Conservation (phyloP, 1,140 invertebrate species). For the Papilio aristodemus region DNA sequence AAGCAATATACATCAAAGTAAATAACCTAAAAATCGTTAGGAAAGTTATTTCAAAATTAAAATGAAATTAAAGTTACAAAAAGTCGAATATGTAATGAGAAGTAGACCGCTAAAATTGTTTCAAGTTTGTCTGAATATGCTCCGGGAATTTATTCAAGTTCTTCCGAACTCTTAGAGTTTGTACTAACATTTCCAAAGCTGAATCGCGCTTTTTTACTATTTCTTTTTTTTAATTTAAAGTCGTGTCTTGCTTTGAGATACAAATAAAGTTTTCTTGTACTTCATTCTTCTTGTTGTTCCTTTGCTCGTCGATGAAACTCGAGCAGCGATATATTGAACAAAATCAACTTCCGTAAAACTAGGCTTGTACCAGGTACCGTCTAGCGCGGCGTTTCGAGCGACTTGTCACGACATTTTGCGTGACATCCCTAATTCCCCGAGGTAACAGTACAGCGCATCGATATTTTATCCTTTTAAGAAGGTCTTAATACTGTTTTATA, state of each 20-base stretch:
- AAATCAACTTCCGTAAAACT: constrained; percentile 14
- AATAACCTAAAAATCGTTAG: too few relatives aligned
- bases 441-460: constrained; percentile 42
- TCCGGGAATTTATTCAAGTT: constrained; percentile 10
- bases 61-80: background rate
- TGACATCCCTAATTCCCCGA: constrained; percentile 58
- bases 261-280: constrained; percentile 33
- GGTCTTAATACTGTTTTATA: constrained; percentile 13
- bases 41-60: constrained; percentile 14
- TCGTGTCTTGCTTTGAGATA: constrained; percentile 15
- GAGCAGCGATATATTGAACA: constrained; percentile 11
- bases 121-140: constrained; percentile 15
- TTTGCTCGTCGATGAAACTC: constrained; percentile 27
- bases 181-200: constrained; percentile 20
- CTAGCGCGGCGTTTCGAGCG: background rate
- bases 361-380: background rate
- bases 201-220: background rate
- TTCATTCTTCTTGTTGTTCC: constrained; percentile 19
- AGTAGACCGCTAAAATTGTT: constrained; percentile 18
- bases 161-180: background rate
- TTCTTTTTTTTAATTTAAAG: constrained; percentile 27
- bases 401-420: constrained; percentile 51
- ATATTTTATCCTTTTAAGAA: constrained; percentile 16
- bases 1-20: too few relatives aligned
- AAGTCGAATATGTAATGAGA: background rate